Evolutionary conservation across 1,140 invertebrate species (phyloP).

Genomic region (Maniola jurtina): DNA sequence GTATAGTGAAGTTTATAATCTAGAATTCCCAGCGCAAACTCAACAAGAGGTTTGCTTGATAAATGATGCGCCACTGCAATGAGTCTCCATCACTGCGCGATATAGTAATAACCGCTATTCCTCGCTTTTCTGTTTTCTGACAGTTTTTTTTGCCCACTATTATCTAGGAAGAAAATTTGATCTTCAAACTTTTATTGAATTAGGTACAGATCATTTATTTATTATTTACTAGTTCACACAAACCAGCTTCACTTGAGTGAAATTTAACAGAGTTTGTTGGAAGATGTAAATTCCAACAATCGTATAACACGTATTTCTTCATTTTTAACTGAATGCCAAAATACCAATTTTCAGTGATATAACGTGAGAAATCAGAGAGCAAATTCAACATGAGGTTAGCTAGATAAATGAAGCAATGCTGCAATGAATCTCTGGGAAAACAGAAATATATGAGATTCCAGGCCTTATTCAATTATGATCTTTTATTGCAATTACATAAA

Average conservation of each 20-base stretch:
- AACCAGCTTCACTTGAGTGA: too few species aligned
- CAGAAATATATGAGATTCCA: background rate
- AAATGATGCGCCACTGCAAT: conserved; percentile 63
- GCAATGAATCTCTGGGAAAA: background rate
- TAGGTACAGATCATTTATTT: too few species aligned
- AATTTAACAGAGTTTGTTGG: too few species aligned
- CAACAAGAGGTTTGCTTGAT: conserved; percentile 58
- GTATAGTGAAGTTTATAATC: conserved; percentile 55
- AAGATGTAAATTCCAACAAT: too few species aligned
- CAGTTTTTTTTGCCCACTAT: background rate
- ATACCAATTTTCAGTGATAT: too few species aligned
- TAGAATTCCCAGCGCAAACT: conserved; percentile 50
- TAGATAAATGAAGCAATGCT: background rate
- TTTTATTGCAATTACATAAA: background rate
- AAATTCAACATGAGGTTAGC: background rate
- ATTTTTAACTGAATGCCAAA: too few species aligned
- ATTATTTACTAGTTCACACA: too few species aligned
- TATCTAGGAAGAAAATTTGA: background rate
- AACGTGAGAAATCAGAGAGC: background rate
- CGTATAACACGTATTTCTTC: too few species aligned
- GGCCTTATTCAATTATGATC: background rate
- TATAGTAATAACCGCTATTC: conserved; percentile 57
- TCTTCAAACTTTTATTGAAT: too few species aligned
- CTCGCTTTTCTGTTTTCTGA: conserved; percentile 30
- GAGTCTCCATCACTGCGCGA: conserved; percentile 65